Percentiles rank a stretch among this genome's conserved stretches.
Conservation (phyloP, 1,140 invertebrate species). For the Colletes latitarsis region DNA sequence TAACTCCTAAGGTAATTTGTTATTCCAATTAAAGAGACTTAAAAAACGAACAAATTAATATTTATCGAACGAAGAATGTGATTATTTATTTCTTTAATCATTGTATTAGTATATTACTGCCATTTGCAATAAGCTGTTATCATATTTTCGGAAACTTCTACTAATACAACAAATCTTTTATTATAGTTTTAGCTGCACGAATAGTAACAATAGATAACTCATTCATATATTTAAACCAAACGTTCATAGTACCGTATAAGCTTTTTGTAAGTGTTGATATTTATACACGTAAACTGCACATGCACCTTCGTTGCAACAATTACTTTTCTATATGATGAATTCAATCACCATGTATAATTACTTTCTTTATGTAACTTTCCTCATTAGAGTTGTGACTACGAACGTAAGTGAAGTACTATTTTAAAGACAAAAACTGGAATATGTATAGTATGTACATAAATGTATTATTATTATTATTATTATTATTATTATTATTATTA, state of each 20-base stretch:
- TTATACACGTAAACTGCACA: background rate
- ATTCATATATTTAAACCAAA: background rate
- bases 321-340: slow-evolving; percentile 61
- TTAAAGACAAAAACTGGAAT: slow-evolving; percentile 56
- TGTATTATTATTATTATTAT: slow-evolving; percentile 42
- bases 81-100: slow-evolving; percentile 17
- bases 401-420: slow-evolving; percentile 51
- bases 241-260: background rate
- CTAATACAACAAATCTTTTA: background rate
- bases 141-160: background rate
- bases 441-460: slow-evolving; percentile 67
- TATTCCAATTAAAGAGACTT: slow-evolving; percentile 2
- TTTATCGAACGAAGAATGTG: background rate
- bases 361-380: slow-evolving; percentile 44
- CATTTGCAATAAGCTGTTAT: slow-evolving; percentile 19
- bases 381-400: slow-evolving; percentile 47
- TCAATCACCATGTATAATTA: slow-evolving; percentile 52
- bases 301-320: background rate
- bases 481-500: background rate
- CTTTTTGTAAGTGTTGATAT: background rate
- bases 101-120: slow-evolving; percentile 14
- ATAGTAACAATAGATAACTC: background rate
- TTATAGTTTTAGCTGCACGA: background rate
- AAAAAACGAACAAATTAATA: slow-evolving; percentile 7
- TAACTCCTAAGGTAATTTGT: slow-evolving; percentile 6